Evolutionary conservation across 1,140 invertebrate species (phyloP).

Genomic region (Venustaconcha ellipsiformis): DNA sequence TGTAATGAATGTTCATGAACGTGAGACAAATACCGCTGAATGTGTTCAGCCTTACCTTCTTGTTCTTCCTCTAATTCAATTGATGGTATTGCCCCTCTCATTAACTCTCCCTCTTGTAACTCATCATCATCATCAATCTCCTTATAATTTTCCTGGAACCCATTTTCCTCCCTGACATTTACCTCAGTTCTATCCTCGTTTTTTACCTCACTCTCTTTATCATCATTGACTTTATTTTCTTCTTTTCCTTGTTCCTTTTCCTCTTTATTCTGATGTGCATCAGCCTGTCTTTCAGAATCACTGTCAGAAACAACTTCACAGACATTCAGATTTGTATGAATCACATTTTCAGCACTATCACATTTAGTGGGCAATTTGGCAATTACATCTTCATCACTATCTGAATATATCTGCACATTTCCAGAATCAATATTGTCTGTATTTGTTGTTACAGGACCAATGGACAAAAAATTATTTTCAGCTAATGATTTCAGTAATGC

Average conservation of each 20-base stretch:
- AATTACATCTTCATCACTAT: too few relatives aligned
- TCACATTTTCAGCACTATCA: too few relatives aligned
- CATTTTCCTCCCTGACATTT: too few relatives aligned
- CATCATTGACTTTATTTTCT: slow-evolving; percentile 1
- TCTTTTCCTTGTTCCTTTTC: neutral
- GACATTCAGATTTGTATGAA: too few relatives aligned
- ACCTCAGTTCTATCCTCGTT: neutral
- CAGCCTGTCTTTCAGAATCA: neutral
- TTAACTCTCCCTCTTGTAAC: neutral
- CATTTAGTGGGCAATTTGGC: too few relatives aligned
- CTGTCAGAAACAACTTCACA: too few relatives aligned
- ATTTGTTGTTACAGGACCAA: too few relatives aligned
- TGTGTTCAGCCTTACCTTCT: slow-evolving; percentile 31
- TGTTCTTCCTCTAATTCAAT: slow-evolving; percentile 14
- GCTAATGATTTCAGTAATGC: too few relatives aligned
- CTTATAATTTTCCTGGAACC: neutral
- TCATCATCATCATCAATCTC: neutral
- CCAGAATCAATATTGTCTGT: too few relatives aligned
- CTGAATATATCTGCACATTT: too few relatives aligned
- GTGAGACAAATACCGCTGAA: slow-evolving; percentile 29
- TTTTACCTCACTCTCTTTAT: neutral
- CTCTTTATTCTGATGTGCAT: slow-evolving; percentile 4
- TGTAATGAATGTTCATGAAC: slow-evolving; percentile 30
- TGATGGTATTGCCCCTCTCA: neutral
- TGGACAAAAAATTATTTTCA: too few relatives aligned